These are phyloP conservation scores for Dendroctonus valens DNA, from an alignment of 1,140 invertebrate genomes.

Conservation along the genomic window DNA sequence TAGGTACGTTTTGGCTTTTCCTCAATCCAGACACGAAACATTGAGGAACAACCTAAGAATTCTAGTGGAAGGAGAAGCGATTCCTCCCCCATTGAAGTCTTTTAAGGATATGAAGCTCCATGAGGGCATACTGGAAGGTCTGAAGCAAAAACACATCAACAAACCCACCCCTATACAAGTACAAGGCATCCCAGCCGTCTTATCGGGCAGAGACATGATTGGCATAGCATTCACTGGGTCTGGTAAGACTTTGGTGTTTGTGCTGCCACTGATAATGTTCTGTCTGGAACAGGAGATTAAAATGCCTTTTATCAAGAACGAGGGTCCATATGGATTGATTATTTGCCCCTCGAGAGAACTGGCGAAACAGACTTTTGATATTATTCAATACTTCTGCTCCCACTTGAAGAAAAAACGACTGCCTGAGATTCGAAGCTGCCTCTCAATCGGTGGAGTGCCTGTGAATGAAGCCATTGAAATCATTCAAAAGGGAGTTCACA, in stretches of 20 bases:
- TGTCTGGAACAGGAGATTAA: conserved; percentile 93
- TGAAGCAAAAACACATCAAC: conserved; percentile 82
- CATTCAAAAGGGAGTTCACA: conserved; percentile 92
- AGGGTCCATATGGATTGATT: conserved; percentile 97
- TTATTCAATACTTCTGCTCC: conserved; percentile 81
- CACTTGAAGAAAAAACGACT: conserved; percentile 69
- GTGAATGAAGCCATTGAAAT: conserved; percentile 90
- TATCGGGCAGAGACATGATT: conserved; percentile 95
- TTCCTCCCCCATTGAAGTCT: conserved; percentile 84
- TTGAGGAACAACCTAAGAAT: conserved; percentile 83
- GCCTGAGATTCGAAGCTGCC: conserved; percentile 80
- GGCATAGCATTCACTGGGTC: conserved; percentile 99
- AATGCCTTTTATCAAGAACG: conserved; percentile 85
- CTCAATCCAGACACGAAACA: conserved; percentile 71
- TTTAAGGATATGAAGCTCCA: conserved; percentile 98
- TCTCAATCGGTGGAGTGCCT: conserved; percentile 94
- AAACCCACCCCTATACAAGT: conserved; percentile 97
- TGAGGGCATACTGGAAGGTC: conserved; percentile 71
- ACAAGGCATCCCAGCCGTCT: conserved; percentile 95
- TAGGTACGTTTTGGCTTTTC: conserved; percentile 68
- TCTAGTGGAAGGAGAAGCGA: conserved; percentile 90
- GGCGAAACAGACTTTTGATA: conserved; percentile 95
- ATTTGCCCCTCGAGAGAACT: conserved; percentile 98
- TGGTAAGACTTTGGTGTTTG: conserved; percentile 97
- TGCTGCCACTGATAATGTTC: conserved; percentile 96